Evolutionary conservation across 1,140 invertebrate genomes (phyloP), one percentile per base, ranked within the genome.

Genomic region (Drosophila sturtevanti): DNA sequence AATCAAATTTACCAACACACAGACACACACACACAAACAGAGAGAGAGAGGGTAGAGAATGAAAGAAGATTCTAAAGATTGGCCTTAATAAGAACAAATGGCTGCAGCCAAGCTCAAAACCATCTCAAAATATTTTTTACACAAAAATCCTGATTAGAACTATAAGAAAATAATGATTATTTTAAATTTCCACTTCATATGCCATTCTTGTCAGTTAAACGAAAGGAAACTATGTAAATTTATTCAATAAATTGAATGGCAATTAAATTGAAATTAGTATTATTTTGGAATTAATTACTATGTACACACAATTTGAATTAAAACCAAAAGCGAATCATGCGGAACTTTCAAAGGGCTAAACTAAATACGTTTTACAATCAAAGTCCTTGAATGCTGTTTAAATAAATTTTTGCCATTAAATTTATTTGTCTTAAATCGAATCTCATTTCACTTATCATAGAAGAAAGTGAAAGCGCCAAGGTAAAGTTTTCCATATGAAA

Each of bases 1-100:
- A 79, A 87, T 72, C 59, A 76, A 78, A 81, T 86, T 80, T 79
- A n/a, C 41, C 41, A 48, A 21, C 41, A 18, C 16, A 21, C 41
- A 11, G 7, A 41, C 4, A 48, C 2, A 48, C 2, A 12, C 16
- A 11, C 16, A 48, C 2, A 0, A 16, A 44, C 1, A 3, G 14
- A 10, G 14, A 48, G 41, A 48, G 41, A 11, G 0, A 48, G 41
- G 16, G 6, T 6, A 9, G 16, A 18, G 18, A n/a, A 31, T 4
- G 6, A 31, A 31, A n/a, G n/a, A 31, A 31, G 27, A 31, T 31
- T 31, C 7, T 31, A 4, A n/a, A 21, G 41, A 48, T 18, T 21
- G 41, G 21, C 41, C 41, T 48, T 48, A 48, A 48, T 48, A 18
- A 21, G 41, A 68, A 71, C 68, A 84, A 54, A 55, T 55, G 56